phyloP scores from a whole-genome alignment of 1,140 invertebrate species.

The Saccostrea echinata region DNA sequence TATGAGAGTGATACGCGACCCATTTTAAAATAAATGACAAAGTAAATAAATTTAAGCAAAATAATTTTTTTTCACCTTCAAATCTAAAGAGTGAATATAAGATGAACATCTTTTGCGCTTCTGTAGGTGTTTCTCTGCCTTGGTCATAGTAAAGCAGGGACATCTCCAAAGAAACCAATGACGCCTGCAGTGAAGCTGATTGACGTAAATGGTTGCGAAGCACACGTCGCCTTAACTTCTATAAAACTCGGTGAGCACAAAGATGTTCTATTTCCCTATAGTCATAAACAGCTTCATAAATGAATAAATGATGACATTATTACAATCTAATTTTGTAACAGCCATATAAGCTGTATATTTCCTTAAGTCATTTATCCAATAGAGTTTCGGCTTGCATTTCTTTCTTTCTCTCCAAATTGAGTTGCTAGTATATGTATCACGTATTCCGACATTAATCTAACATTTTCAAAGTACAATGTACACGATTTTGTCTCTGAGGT shows the following conservation, averaged over 20 bases:
- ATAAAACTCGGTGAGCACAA: background rate
- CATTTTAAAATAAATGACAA: no score
- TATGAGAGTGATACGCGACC: no score
- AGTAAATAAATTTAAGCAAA: no score
- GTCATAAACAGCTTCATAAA: no score
- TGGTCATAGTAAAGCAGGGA: no score
- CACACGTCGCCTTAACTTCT: background rate
- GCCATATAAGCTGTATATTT: background rate
- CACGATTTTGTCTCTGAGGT: no score
- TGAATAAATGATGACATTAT: background rate
- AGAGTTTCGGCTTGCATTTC: background rate
- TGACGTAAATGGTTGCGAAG: background rate
- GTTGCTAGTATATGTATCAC: background rate
- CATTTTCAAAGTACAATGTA: no score
- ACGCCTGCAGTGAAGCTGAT: background rate
- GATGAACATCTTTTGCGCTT: no score
- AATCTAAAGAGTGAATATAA: no score
- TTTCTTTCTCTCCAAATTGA: background rate
- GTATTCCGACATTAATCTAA: no score
- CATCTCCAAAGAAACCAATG: background rate
- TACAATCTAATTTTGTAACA: background rate
- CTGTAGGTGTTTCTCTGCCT: no score
- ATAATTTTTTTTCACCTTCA: no score
- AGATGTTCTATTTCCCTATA: background rate
- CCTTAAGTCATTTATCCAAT: background rate